A percentile compares a stretch with the other conserved stretches of the same genome.
Evolutionary conservation across 1,140 invertebrate species (phyloP).

Genomic region (Steinernema feltiae): DNA sequence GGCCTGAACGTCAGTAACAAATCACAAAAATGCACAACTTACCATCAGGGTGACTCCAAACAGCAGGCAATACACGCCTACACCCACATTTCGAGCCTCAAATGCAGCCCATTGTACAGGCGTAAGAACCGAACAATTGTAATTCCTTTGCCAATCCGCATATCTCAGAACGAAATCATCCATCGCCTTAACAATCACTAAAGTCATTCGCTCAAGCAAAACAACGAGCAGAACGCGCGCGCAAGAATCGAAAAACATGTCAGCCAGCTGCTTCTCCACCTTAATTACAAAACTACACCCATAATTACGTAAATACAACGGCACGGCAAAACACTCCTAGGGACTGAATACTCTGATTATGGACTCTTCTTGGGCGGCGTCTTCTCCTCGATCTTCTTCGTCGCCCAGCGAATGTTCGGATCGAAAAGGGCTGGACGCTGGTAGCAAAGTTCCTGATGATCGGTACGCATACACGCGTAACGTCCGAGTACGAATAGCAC

Average conservation of each 20-base stretch:
- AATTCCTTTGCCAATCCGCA: neutral
- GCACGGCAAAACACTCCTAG: too few species aligned
- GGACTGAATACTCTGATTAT: too few species aligned
- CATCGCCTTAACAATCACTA: neutral
- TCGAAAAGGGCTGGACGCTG: conserved; percentile 1
- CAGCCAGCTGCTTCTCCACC: too few species aligned
- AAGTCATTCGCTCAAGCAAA: too few species aligned
- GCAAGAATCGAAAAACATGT: too few species aligned
- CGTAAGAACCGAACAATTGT: neutral
- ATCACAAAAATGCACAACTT: too few species aligned
- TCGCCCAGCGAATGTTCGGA: conserved; percentile 1
- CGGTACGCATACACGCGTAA: conserved; percentile 32
- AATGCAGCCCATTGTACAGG: neutral
- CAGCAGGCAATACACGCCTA: neutral
- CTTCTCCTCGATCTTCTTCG: neutral
- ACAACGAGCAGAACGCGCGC: too few species aligned
- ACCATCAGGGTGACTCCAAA: neutral
- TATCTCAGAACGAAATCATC: neutral
- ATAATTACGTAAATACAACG: too few species aligned
- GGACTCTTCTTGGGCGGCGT: neutral
- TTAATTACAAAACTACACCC: too few species aligned
- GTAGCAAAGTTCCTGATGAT: neutral
- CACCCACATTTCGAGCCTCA: neutral
- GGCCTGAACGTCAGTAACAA: neutral
- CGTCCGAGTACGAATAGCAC: conserved; percentile 40